Conservation (phyloP, 2,797 vertebrate genomes). For the Oryzias dopingdopingensis region DNA sequence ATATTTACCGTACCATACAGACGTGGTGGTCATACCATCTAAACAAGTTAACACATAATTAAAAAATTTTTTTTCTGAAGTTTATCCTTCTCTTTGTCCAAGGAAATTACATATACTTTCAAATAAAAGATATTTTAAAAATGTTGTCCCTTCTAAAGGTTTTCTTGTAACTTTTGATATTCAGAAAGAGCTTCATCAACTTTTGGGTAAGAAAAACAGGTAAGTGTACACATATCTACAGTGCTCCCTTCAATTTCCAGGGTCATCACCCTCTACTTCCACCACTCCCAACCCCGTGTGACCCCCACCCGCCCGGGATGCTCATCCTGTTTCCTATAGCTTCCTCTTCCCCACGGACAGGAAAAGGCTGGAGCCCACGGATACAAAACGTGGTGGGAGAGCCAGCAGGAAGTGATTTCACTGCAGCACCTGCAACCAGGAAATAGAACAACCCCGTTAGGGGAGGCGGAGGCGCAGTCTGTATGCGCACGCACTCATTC, state of each 20-base stretch:
- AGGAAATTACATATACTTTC: too few relatives aligned
- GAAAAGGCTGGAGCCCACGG: constrained; percentile 69
- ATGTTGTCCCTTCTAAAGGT: too few relatives aligned
- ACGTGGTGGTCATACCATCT: too few relatives aligned
- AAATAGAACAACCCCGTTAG: constrained; percentile 60
- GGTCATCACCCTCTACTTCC: constrained; percentile 53
- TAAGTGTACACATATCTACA: constrained; percentile 2
- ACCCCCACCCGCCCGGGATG: constrained; percentile 73
- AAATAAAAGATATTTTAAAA: too few relatives aligned
- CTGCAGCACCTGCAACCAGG: constrained; percentile 78
- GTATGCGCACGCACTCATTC: constrained; percentile 17
- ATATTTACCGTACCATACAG: too few relatives aligned
- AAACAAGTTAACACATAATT: too few relatives aligned
- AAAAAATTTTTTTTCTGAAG: too few relatives aligned
- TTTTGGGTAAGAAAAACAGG: too few relatives aligned
- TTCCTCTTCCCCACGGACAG: constrained; percentile 69
- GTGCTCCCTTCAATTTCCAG: constrained; percentile 51
- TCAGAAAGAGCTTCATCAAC: too few relatives aligned
- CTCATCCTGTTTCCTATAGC: constrained; percentile 79
- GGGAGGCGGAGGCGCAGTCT: constrained; percentile 34
- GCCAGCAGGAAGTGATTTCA: constrained; percentile 78
- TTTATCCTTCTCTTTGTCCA: too few relatives aligned
- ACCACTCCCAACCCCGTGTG: constrained; percentile 53
- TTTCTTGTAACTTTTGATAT: too few relatives aligned
- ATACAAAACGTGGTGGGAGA: constrained; percentile 43